A percentile compares a stretch with the other conserved stretches of the same genome.
Evolutionary conservation across 2,797 vertebrate species (phyloP).

Genomic region (Clamator glandarius): DNA sequence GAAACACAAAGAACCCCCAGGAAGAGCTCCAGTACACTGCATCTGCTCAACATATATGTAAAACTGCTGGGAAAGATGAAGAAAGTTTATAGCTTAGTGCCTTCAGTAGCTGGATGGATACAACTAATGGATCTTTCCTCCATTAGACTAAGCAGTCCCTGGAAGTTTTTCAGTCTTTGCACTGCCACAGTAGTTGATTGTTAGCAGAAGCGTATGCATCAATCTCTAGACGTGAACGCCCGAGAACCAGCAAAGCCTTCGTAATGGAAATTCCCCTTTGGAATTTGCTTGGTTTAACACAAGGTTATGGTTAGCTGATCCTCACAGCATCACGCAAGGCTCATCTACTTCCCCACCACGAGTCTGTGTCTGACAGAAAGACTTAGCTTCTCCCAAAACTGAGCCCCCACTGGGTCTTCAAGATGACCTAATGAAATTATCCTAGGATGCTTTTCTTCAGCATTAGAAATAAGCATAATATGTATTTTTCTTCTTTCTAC

Average conservation of each 20-base stretch:
- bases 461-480: neutral
- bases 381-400: neutral
- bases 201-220: neutral
- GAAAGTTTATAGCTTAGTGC: neutral
- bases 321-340: neutral
- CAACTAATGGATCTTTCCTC: neutral
- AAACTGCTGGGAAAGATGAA: neutral
- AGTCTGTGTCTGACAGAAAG: neutral
- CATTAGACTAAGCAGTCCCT: neutral
- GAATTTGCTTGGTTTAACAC: neutral
- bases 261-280: slow-evolving; percentile 35
- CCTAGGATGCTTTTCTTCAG: neutral
- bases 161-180: neutral
- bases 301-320: neutral
- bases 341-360: neutral
- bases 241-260: neutral
- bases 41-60: neutral
- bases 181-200: slow-evolving; percentile 10
- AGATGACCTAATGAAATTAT: neutral
- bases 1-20: neutral
- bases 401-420: neutral
- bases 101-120: neutral
- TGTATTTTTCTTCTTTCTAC: neutral
- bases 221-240: neutral
- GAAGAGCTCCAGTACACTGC: neutral